Base-by-base conservation (phyloP, 2,888 invertebrate species). In the Pimpla rufipes region DNA sequence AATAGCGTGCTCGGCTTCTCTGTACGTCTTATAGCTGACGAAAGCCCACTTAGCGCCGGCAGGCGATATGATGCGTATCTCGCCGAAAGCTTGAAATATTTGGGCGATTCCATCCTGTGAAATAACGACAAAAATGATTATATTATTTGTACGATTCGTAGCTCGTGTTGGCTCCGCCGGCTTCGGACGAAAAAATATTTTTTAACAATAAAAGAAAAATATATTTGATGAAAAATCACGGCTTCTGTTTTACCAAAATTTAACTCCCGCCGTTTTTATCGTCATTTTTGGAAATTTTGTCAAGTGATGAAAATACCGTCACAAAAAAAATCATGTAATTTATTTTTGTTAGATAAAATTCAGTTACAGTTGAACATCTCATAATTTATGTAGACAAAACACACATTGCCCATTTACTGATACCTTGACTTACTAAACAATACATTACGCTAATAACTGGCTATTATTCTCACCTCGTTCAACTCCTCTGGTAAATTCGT, bases 1-100 rank as follows among this genome's bases (percentile, higher is more conserved):
- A 7, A 92, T 90, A 0, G 92, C 91, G 7, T 29, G 16, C 83
- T 93, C 91, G 1, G 92, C 93, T 82, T 92, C 91, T 37, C 8
- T 57, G 71, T 88, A 90, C 1, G 81, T 86, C 8, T 55, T 76
- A 66, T 89, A 92, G 3, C 89, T 88, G 52, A 92, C 74, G 57
- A 81, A 92, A 6, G 90, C 90, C 88, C 89, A 90, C 16, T 73
- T 76, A 6, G 86, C 70, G 18, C 84, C 80, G 0, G 55, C 23
- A 1, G 85, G 88, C 8, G 79, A 76, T 7, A 88, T 84, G 8
- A 88, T 83, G 64, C 35, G 85, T 0, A 91, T 55, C 52, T 74
- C 50, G 4, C 91, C 91, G 66, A 88, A 90, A 7, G 84, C 62
- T 11, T 83, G 59, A 75, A 91, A 91, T 21, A 91, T 80, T 64